phyloP scores from a whole-genome alignment of 2,888 invertebrate genomes.

The Hyalella azteca region DNA sequence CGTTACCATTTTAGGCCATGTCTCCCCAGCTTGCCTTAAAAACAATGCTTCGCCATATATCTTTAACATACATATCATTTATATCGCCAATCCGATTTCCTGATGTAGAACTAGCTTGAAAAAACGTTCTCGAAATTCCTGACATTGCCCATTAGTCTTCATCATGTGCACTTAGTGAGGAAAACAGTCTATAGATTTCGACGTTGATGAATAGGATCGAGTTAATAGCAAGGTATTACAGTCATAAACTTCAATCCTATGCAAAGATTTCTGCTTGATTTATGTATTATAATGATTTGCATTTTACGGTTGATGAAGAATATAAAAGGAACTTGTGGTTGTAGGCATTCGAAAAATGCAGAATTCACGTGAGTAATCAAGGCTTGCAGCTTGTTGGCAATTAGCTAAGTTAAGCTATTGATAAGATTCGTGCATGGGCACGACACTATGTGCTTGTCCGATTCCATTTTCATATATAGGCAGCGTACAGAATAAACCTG shows the following conservation, averaged over 20 bases:
- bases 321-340: too few species aligned
- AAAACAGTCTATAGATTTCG: not conserved
- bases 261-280: not conserved
- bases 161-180: not conserved
- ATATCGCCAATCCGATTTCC: not conserved
- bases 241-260: not conserved
- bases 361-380: too few species aligned
- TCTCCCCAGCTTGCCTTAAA: constrained; percentile 5
- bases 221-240: not conserved
- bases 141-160: constrained; percentile 7
- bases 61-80: not conserved
- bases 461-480: too few species aligned
- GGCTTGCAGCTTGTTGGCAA: too few species aligned
- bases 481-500: too few species aligned
- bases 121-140: constrained; percentile 7
- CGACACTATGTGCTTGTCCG: too few species aligned
- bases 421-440: too few species aligned
- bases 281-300: not conserved
- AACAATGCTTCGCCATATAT: constrained; percentile 7
- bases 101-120: not conserved
- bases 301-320: not conserved
- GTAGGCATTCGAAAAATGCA: too few species aligned
- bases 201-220: not conserved
- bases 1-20: constrained; percentile 7
- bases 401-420: too few species aligned